Evolutionary conservation across 2,797 vertebrate genomes (phyloP).

Genomic region (Buphagus erythrorhynchus): DNA sequence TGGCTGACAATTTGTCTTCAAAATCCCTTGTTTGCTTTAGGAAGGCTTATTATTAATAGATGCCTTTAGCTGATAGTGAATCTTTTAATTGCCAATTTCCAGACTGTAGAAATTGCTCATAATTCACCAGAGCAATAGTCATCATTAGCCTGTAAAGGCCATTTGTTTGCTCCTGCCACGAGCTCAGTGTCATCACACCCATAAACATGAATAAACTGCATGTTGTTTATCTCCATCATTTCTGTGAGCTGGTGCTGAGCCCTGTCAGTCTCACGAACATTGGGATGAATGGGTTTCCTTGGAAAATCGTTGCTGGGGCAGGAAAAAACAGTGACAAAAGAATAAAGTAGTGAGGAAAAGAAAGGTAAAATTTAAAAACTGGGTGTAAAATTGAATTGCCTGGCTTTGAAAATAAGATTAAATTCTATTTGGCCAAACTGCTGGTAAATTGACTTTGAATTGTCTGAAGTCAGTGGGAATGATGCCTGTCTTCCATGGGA

Average conservation of each 20-base stretch:
- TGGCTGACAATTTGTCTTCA: conserved; percentile 28
- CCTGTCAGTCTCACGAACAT: background rate
- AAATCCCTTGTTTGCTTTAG: conserved; percentile 12
- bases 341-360: background rate
- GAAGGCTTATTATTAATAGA: conserved; percentile 27
- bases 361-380: background rate
- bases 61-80: background rate
- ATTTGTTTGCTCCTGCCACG: conserved; percentile 11
- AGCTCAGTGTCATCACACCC: background rate
- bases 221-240: conserved; percentile 42
- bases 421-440: background rate
- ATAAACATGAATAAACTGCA: conserved; percentile 41
- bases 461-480: background rate
- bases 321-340: background rate
- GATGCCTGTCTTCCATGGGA: background rate
- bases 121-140: background rate
- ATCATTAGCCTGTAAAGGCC: conserved; percentile 1
- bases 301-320: background rate
- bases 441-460: background rate
- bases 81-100: conserved; percentile 41
- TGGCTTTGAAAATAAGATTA: background rate
- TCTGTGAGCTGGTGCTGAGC: conserved; percentile 28
- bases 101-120: background rate
- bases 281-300: conserved; percentile 5
- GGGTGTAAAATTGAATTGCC: background rate